Percentiles rank a stretch among this genome's conserved stretches.
Evolutionary conservation across 2,113 vertebrate species (phyloP).

Genomic region (Onychostruthus taczanowskii): DNA sequence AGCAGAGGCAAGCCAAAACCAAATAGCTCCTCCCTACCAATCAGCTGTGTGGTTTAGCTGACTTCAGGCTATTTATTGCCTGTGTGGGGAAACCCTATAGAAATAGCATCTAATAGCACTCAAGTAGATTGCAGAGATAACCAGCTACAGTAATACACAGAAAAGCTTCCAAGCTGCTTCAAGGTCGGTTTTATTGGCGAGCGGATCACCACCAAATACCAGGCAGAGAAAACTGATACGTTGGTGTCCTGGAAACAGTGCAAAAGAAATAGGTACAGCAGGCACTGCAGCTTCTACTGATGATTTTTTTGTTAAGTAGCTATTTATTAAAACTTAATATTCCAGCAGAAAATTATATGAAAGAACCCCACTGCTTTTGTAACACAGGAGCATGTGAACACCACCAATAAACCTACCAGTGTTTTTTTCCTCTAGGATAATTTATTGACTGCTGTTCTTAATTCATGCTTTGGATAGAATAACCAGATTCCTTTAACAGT

Average conservation of each 20-base stretch:
- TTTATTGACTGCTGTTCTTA: not conserved
- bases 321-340: not conserved
- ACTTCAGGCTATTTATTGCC: conserved; percentile 21
- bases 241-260: not conserved
- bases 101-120: conserved; percentile 28
- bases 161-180: conserved; percentile 33
- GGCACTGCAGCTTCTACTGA: not conserved
- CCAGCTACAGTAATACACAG: not conserved
- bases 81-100: conserved; percentile 13
- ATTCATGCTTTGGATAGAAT: conserved; percentile 32
- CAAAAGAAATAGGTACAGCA: not conserved
- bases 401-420: not conserved
- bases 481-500: conserved; percentile 34
- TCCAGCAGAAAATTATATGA: not conserved
- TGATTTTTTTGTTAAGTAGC: not conserved
- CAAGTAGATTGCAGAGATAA: conserved; percentile 37
- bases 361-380: not conserved
- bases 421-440: not conserved
- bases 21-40: not conserved
- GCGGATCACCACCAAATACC: not conserved
- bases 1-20: not conserved
- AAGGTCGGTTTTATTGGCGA: not conserved
- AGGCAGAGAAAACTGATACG: not conserved
- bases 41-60: not conserved
- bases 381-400: not conserved